Conservation (phyloP, 2,888 invertebrate species). For the Perizoma flavofasciatum region DNA sequence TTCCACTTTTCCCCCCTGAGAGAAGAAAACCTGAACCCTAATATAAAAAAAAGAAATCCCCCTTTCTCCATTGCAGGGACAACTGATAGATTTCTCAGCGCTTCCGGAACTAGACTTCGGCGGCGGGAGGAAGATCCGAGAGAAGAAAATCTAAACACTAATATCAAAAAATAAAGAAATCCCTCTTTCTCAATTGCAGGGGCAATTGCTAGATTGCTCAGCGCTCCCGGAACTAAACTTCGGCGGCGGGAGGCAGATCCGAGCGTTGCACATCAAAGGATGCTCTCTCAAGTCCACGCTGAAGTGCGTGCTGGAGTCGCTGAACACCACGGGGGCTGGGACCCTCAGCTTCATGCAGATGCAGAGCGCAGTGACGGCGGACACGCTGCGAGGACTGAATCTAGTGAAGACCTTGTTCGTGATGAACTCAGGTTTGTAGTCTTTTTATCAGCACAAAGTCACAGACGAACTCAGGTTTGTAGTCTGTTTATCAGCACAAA, state of each 20-base stretch:
- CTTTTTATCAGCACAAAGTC: too few relatives aligned
- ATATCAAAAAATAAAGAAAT: too few relatives aligned
- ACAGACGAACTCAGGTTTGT: too few relatives aligned
- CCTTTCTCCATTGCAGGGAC: background rate
- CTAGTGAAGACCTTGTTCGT: background rate
- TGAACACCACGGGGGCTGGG: background rate
- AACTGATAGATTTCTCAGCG: background rate
- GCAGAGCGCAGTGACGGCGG: background rate
- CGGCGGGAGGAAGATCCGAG: background rate
- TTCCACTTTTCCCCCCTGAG: too few relatives aligned
- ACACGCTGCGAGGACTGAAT: constrained; percentile 1
- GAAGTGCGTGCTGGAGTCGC: background rate
- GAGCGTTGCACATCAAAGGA: background rate
- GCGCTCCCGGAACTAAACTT: background rate
- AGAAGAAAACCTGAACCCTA: too few relatives aligned
- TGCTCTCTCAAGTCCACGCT: background rate
- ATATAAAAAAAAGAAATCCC: too few relatives aligned
- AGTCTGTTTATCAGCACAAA: too few relatives aligned
- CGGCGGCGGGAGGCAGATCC: background rate
- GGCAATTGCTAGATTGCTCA: background rate
- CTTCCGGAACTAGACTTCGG: background rate
- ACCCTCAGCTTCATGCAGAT: background rate
- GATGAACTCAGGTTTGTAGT: background rate
- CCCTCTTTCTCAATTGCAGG: background rate
- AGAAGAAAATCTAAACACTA: too few relatives aligned